Percentiles rank a stretch among this genome's conserved stretches.
phyloP scores from a whole-genome alignment of 37 sponge, comb jelly and placozoan genomes.

The Bolinopsis microptera region DNA sequence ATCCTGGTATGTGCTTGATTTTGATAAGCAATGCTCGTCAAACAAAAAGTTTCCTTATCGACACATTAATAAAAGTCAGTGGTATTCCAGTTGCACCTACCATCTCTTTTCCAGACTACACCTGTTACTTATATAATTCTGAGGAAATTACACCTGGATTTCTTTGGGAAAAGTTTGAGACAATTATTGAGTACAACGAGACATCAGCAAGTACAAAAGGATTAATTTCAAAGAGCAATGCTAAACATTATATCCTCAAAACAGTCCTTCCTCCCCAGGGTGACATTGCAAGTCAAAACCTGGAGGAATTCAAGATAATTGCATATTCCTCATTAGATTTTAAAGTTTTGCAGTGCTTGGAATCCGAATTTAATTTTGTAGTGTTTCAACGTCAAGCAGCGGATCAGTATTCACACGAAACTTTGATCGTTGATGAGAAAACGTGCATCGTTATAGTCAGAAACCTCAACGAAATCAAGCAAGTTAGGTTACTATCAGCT shows the following conservation, averaged over 20 bases:
- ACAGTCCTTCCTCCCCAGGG: not conserved
- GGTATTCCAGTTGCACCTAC: conserved; percentile 34
- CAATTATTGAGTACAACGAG: conserved; percentile 41
- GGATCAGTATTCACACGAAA: conserved; percentile 38
- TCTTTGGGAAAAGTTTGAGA: not conserved
- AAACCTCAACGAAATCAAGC: conserved; percentile 17
- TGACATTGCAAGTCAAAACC: not conserved
- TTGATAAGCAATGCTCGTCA: not conserved
- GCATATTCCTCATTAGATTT: conserved; percentile 11
- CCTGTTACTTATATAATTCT: not conserved
- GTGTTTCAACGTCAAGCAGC: conserved; percentile 20
- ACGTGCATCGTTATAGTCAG: conserved; percentile 3
- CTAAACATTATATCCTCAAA: conserved; percentile 1
- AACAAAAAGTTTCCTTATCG: not conserved
- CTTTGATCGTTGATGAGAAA: conserved; percentile 8
- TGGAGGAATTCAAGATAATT: not conserved
- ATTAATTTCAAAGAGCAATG: not conserved
- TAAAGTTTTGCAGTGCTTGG: conserved; percentile 12
- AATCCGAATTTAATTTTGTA: not conserved
- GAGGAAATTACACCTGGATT: not conserved
- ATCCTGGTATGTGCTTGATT: not conserved
- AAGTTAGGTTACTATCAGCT: not conserved
- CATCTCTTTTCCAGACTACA: conserved; percentile 17
- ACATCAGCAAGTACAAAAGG: not conserved
- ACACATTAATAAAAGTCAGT: not conserved